Evolutionary conservation across 2,113 vertebrate species (phyloP), one percentile per base, ranked within the genome.

Genomic region (Spea bombifrons): DNA sequence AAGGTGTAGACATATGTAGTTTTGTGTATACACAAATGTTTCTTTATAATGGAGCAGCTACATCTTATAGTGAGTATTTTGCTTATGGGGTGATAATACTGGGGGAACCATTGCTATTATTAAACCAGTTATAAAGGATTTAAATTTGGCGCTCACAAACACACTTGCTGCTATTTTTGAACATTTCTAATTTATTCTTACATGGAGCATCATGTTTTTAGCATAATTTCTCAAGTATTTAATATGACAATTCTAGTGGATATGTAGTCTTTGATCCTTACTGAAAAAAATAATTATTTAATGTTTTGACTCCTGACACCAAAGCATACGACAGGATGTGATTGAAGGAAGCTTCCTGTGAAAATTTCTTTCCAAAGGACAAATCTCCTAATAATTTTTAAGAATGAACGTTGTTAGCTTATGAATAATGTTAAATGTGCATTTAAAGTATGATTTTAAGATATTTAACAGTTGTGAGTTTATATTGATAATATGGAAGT

Each of bases 361-460:
- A 76, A 75, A 83, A 71, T 61, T 30, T 71, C 1, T 76, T 81
- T 81, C 75, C 83, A 72, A 66, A 82, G 80, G 76, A 84, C 81
- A 65, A 61, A 4, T 46, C 47, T 17, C n/a, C 55, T 71, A 57
- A 7, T 66, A 65, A 66, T 15, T 66, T 67, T 45, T 73, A 73
- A 74, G 80, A 82, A 8, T 48, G 76, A 55, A 81, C 76, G 69
- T 57, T 73, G 59, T 49, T 74, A 63, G 71, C n/a, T 86, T 71
- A 73, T 67, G n/a, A 67, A 81, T 63, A 12, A 76, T 81, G 47
- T 0, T 55, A 52, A 66, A 5, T 3, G n/a, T 83, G 78, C 71
- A 75, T 47, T 74, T 81, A 65, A 83, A 78, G 83, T 67, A 9
- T 13, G 55, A 78, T 80, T 55, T 82, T 53, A 44, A 57, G 71